Evolutionary conservation across 2,888 invertebrate species (phyloP), one percentile per base, ranked within the genome.

Genomic region (Altica lythri): DNA sequence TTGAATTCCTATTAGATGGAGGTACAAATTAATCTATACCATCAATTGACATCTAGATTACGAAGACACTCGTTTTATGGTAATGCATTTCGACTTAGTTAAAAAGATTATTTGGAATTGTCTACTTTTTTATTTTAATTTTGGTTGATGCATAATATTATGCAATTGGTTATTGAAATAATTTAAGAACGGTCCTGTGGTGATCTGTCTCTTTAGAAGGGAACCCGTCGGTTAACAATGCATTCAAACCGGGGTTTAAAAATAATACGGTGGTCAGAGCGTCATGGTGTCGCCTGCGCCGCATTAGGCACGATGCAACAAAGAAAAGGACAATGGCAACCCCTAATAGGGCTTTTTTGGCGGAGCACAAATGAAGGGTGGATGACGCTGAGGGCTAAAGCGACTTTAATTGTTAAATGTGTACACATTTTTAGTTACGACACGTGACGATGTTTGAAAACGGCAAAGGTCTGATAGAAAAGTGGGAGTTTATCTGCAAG

Each of bases 361-460:
- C 50, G 53, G 59, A 53, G 57, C 57, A 58, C 60, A 58, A 60
- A 60, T 55, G 63, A 57, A 61, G 63, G 61, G 62, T 62, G 62
- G 59, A 52, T 55, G 48, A 49, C 52, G 55, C 60, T 55, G 50
- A 53, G 60, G 60, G 62, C 66, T 69, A 70, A 70, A 69, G 63
- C 69, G 69, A 70, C 70, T 70, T 70, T 70, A 70, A 70, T 70
- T 70, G 69, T 70, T 65, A 60, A 59, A 55, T 63, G 65, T 65
- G 63, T 64, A 62, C 56, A 67, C 64, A 64, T 63, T 68, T 67
- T 67, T 66, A 59, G 56, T 59, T 64, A 53, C 22, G 65, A 61
- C 69, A 69, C 70, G 70, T 69, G 70, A 63, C 67, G 49, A 25
- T 64, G 67, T 68, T 68, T 67, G 65, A 46, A 46, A 35, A 57